Conservation (phyloP, 2,797 vertebrate genomes). For the Danio aesculapii region DNA sequence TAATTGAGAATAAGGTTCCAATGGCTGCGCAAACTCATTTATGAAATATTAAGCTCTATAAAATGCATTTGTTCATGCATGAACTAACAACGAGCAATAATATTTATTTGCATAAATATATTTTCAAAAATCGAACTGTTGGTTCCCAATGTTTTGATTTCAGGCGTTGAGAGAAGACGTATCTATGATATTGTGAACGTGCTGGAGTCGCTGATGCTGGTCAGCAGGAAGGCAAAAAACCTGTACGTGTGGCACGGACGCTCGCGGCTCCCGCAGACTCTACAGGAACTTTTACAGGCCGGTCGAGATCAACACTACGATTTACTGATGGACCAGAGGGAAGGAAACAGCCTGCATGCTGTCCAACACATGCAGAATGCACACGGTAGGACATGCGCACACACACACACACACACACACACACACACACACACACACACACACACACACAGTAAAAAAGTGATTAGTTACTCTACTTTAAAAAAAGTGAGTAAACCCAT, state of each 20-base stretch:
- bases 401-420: too few species aligned
- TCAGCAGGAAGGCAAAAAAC: constrained; percentile 97
- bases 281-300: constrained; percentile 84
- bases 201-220: constrained; percentile 97
- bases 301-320: constrained; percentile 88
- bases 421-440: too few species aligned
- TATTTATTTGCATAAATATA: too few species aligned
- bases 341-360: constrained; percentile 59
- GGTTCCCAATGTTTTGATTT: background rate
- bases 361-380: background rate
- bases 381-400: constrained; percentile 8
- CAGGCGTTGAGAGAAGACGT: constrained; percentile 91
- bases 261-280: constrained; percentile 87
- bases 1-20: too few species aligned
- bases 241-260: constrained; percentile 92
- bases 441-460: too few species aligned
- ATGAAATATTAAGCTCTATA: too few species aligned
- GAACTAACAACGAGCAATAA: too few species aligned
- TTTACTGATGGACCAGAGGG: constrained; percentile 89
- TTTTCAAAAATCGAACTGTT: too few species aligned
- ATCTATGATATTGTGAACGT: constrained; percentile 99
- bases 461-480: background rate
- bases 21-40: too few species aligned
- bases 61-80: too few species aligned
- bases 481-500: too few species aligned